Percentiles rank a stretch among this genome's conserved stretches.
Conservation (phyloP, 30 jellyfish, hydroid and myxozoan species). For the Aurelia aurita region DNA sequence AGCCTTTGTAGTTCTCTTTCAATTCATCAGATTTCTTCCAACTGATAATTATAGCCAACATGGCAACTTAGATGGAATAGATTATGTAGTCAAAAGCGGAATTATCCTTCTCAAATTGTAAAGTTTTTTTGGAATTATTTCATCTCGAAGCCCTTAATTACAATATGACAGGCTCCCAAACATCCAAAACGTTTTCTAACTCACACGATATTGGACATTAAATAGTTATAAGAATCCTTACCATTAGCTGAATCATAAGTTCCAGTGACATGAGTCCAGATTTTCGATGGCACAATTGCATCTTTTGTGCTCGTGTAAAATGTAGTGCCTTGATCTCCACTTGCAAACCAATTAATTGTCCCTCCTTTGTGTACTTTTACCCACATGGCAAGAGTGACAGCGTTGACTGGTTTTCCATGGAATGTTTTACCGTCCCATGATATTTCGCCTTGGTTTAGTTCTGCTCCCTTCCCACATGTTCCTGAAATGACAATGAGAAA, state of each 20-base stretch:
- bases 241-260: slow-evolving; percentile 93
- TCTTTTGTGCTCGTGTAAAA: slow-evolving; percentile 81
- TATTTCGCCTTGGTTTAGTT: slow-evolving; percentile 86
- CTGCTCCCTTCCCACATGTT: slow-evolving; percentile 93
- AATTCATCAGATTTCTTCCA: no score
- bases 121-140: no score
- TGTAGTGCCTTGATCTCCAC: slow-evolving; percentile 82
- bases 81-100: no score
- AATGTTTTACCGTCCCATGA: slow-evolving; percentile 90
- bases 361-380: slow-evolving; percentile 92
- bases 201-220: no score
- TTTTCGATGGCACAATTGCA: slow-evolving; percentile 88
- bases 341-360: slow-evolving; percentile 90
- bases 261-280: slow-evolving; percentile 98
- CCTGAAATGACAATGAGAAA: slow-evolving; percentile 45
- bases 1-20: no score
- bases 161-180: no score
- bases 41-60: no score
- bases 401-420: slow-evolving; percentile 76
- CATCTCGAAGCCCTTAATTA: no score
- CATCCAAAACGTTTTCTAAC: background rate
- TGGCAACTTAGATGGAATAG: no score
- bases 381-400: slow-evolving; percentile 95
- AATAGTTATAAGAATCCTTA: no score
- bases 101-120: no score